Evolutionary conservation across 2,113 vertebrate genomes (phyloP).

Genomic region (Phylloscopus whistleri): DNA sequence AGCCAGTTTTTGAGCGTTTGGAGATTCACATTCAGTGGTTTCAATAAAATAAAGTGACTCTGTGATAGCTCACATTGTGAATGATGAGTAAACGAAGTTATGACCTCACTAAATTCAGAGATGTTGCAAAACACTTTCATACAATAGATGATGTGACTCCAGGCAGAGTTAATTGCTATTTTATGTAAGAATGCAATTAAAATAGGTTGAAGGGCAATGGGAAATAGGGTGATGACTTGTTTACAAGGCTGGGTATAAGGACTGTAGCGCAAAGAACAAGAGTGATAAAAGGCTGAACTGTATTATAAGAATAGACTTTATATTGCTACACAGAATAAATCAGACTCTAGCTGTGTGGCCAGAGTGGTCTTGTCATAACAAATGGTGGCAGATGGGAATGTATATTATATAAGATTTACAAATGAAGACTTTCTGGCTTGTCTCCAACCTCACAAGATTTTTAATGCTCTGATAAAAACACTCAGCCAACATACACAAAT

Average conservation of each 20-base stretch:
- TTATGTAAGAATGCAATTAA: neutral
- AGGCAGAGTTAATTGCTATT: neutral
- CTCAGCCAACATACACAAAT: neutral
- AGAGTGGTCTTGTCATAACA: neutral
- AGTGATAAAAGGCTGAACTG: neutral
- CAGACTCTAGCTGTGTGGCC: neutral
- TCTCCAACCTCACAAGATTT: neutral
- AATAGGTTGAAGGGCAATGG: neutral
- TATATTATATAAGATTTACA: neutral
- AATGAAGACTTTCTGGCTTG: neutral
- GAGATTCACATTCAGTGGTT: neutral
- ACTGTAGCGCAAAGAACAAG: neutral
- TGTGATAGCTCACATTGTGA: neutral
- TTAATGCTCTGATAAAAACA: neutral
- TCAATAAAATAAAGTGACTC: neutral
- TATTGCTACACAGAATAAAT: neutral
- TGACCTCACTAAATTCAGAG: neutral
- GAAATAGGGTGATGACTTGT: neutral
- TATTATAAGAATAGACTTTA: neutral
- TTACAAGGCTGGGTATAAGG: neutral
- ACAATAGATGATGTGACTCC: neutral
- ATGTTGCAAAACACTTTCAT: neutral
- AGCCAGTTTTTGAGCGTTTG: neutral
- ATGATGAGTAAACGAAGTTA: neutral
- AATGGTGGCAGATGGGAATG: neutral